Conservation (phyloP, 2,113 vertebrate species). For the Ivindomyrus marchei region DNA sequence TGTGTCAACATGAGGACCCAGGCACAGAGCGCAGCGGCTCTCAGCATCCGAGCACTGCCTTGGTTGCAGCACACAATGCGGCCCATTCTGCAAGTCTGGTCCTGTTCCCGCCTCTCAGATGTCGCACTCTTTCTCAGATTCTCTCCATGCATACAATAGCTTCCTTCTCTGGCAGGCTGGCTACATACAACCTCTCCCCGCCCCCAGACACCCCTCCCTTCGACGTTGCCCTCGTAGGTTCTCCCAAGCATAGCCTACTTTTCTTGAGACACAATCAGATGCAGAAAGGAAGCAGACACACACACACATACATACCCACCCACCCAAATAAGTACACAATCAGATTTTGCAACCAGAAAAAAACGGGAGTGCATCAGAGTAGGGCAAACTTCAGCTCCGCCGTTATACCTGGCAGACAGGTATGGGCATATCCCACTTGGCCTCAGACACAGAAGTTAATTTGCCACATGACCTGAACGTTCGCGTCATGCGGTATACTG, state of each 20-base stretch:
- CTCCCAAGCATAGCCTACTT: neutral
- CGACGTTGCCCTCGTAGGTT: neutral
- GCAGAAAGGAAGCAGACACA: neutral
- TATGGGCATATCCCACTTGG: neutral
- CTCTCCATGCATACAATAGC: slow-evolving; percentile 14
- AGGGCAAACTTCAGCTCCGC: neutral
- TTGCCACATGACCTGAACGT: neutral
- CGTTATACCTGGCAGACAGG: neutral
- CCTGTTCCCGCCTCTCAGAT: slow-evolving; percentile 15
- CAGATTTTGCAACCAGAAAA: neutral
- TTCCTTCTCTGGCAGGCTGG: slow-evolving; percentile 9
- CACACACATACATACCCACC: neutral
- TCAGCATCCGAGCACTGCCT: neutral
- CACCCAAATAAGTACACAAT: neutral
- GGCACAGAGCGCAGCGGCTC: neutral
- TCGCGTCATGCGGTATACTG: neutral
- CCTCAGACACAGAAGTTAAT: neutral
- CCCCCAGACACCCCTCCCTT: neutral
- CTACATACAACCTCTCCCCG: neutral
- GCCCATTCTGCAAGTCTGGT: neutral
- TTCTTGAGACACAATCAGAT: neutral
- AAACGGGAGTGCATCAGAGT: neutral
- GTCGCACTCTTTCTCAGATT: slow-evolving; percentile 18
- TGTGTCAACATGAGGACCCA: neutral
- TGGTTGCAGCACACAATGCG: neutral